These are phyloP conservation scores for Harpagoxenus sublaevis DNA, from an alignment of 2,888 invertebrate genomes.

Conservation along the genomic window DNA sequence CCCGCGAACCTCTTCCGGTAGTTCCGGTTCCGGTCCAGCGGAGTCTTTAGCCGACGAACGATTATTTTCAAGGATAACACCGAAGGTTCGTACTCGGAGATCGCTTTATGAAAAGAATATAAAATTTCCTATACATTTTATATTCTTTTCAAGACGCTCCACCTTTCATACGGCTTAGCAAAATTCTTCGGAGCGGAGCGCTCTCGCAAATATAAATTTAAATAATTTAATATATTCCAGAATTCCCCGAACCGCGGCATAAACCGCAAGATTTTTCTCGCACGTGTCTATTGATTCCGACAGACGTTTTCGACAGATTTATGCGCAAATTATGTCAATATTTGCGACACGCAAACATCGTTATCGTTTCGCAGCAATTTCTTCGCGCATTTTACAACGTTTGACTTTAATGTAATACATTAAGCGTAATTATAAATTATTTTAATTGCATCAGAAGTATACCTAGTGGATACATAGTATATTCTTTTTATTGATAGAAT, in stretches of 20 bases:
- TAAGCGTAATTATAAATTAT: background rate
- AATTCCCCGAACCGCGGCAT: background rate
- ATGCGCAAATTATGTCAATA: constrained; percentile 1
- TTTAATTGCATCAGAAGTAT: background rate
- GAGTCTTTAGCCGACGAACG: too few relatives aligned
- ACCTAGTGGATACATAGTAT: too few relatives aligned
- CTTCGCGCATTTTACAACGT: background rate
- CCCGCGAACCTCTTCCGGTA: too few relatives aligned
- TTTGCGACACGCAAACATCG: background rate
- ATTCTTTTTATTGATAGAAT: too few relatives aligned
- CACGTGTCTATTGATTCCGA: background rate
- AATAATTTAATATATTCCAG: background rate
- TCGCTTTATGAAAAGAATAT: too few relatives aligned
- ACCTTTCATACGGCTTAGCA: too few relatives aligned
- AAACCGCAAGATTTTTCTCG: background rate
- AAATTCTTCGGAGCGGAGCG: too few relatives aligned
- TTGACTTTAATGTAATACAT: background rate
- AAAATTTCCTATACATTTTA: too few relatives aligned
- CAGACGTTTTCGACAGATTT: background rate
- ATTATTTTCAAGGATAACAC: too few relatives aligned
- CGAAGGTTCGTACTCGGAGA: too few relatives aligned
- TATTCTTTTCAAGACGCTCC: too few relatives aligned
- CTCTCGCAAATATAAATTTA: background rate
- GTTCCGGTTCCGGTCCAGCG: too few relatives aligned
- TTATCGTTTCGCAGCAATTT: background rate